Conservation (phyloP, 2,888 invertebrate species). For the Eristalis arbustorum region DNA sequence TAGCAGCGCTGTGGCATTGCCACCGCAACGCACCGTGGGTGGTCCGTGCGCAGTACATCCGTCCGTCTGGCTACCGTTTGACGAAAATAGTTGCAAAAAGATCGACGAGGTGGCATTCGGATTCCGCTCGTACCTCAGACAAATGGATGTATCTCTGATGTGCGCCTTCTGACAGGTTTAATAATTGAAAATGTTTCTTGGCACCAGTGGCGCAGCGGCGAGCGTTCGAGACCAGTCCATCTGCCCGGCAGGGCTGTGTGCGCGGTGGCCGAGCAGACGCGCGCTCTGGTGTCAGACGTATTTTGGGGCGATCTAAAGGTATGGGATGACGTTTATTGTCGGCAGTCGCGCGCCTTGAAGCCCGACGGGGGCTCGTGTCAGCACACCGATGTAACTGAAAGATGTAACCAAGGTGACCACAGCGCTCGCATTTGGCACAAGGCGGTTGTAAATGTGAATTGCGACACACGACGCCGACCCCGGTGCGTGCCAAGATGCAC, state of each 20-base stretch:
- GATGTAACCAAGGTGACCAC: background rate
- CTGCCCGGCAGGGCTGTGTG: background rate
- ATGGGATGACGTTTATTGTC: background rate
- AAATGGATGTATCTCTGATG: slow-evolving; percentile 60
- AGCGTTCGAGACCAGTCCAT: background rate
- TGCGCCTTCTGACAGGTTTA: slow-evolving; percentile 65
- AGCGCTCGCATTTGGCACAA: background rate
- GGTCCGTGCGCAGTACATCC: slow-evolving; percentile 50
- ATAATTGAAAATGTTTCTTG: slow-evolving; percentile 67
- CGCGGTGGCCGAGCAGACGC: background rate
- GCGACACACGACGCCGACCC: background rate
- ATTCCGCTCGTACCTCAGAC: slow-evolving; percentile 47
- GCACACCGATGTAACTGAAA: background rate
- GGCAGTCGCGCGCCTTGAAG: background rate
- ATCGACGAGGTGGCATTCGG: slow-evolving; percentile 56
- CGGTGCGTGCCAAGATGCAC: background rate
- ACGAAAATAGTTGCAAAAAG: slow-evolving; percentile 60
- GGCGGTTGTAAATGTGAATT: background rate
- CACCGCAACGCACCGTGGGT: slow-evolving; percentile 55
- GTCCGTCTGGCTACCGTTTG: slow-evolving; percentile 41
- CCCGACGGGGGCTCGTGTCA: background rate
- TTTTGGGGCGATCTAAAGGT: background rate
- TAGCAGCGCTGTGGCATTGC: slow-evolving; percentile 17
- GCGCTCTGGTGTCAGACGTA: background rate
- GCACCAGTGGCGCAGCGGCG: slow-evolving; percentile 29